A percentile compares a stretch with the other conserved stretches of the same genome.
Evolutionary conservation across 2,113 vertebrate species (phyloP).

Genomic region (Rhodinocichla rosea): DNA sequence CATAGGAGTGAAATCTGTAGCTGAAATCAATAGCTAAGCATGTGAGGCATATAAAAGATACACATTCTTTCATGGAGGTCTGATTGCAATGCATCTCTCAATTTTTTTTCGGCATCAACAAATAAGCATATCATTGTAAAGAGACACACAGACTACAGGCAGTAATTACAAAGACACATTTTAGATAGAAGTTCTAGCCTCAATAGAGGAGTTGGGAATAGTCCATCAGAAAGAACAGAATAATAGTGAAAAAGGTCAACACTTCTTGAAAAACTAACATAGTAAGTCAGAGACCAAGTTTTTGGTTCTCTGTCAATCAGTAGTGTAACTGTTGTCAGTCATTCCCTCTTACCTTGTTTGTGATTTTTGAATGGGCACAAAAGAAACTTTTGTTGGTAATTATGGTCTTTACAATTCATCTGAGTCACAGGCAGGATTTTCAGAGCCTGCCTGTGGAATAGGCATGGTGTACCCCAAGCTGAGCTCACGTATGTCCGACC

Average conservation of each 20-base stretch:
- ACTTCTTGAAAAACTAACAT: constrained; percentile 40
- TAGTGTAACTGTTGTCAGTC: constrained; percentile 37
- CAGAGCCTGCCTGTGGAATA: constrained; percentile 24
- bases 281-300: constrained; percentile 33
- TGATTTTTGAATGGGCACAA: constrained; percentile 51
- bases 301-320: constrained; percentile 42
- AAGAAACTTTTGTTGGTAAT: constrained; percentile 43
- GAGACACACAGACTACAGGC: neutral
- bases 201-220: constrained; percentile 19
- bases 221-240: constrained; percentile 8
- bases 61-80: constrained; percentile 41
- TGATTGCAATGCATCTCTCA: constrained; percentile 23
- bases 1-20: neutral
- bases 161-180: constrained; percentile 47
- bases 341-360: constrained; percentile 26
- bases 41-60: neutral
- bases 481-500: constrained; percentile 2
- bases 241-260: constrained; percentile 38
- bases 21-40: constrained; percentile 36
- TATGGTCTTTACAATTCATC: neutral
- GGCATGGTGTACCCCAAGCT: constrained; percentile 16
- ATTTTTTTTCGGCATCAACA: constrained; percentile 26
- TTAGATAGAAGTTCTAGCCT: constrained; percentile 13
- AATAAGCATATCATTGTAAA: constrained; percentile 24
- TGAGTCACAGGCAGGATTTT: constrained; percentile 44